These are phyloP conservation scores for Sebastes umbrosus DNA, from an alignment of 2,797 vertebrate genomes.

Conservation along the genomic window DNA sequence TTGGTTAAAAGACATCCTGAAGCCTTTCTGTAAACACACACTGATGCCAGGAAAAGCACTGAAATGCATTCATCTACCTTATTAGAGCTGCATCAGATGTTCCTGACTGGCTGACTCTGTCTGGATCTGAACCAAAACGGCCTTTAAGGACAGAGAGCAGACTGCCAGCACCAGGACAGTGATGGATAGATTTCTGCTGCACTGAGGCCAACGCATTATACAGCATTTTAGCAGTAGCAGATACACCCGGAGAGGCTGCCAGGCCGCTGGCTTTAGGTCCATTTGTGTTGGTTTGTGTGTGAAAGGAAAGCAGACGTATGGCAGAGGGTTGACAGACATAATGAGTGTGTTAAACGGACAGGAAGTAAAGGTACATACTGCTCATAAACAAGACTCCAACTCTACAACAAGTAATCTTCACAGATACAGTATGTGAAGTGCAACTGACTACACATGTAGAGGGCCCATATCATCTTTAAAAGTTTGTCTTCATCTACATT, in stretches of 20 bases:
- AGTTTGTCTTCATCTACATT: no score
- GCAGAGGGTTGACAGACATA: neutral
- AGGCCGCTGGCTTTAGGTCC: neutral
- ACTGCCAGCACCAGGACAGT: neutral
- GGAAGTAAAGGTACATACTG: neutral
- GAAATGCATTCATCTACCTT: neutral
- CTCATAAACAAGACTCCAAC: neutral
- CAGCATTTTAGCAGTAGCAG: neutral
- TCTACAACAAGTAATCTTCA: no score
- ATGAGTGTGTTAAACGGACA: neutral
- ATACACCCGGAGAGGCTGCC: neutral
- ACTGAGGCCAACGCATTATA: neutral
- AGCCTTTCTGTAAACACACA: neutral
- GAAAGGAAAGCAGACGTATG: neutral
- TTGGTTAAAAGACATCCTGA: neutral
- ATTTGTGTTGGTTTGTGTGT: neutral
- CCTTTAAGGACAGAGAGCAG: neutral
- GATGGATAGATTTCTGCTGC: slow-evolving; percentile 11
- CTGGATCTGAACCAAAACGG: neutral
- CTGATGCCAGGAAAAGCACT: neutral
- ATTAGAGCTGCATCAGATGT: neutral
- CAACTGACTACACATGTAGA: no score
- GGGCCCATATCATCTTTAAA: no score
- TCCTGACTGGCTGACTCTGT: neutral
- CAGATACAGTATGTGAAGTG: no score